These are phyloP conservation scores for Squalus acanthias DNA, from an alignment of 2,797 vertebrate species.

Conservation along the genomic window DNA sequence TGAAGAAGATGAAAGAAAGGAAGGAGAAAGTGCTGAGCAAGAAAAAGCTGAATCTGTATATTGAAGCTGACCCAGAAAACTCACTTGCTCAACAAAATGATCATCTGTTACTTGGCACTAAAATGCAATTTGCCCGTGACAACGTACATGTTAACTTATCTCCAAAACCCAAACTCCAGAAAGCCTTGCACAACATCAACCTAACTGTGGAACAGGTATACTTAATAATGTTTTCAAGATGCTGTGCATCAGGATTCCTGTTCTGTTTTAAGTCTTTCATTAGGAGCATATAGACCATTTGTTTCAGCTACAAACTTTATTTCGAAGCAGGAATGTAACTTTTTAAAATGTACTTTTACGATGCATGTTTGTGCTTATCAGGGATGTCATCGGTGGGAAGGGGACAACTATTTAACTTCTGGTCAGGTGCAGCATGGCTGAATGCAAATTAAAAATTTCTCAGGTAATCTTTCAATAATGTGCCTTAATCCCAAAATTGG, in stretches of 20 bases:
- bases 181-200: slow-evolving; percentile 63
- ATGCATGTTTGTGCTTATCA: neutral
- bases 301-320: neutral
- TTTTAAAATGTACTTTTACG: neutral
- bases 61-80: slow-evolving; percentile 57
- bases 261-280: neutral
- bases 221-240: neutral
- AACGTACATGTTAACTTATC: neutral
- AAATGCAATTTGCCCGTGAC: neutral
- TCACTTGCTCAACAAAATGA: slow-evolving; percentile 48
- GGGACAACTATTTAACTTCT: neutral
- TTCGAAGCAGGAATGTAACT: neutral
- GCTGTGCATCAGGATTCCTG: neutral
- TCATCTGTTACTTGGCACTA: neutral
- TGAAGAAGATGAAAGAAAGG: slow-evolving; percentile 45
- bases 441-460: neutral
- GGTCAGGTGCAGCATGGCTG: neutral
- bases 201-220: slow-evolving; percentile 60
- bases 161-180: slow-evolving; percentile 58
- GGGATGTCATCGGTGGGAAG: neutral
- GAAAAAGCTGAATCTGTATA: slow-evolving; percentile 65
- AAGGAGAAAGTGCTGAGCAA: slow-evolving; percentile 58
- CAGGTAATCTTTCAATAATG: neutral
- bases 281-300: neutral
- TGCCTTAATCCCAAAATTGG: neutral